Evolutionary conservation across 2,113 vertebrate genomes (phyloP).

Genomic region (Vombatus ursinus): DNA sequence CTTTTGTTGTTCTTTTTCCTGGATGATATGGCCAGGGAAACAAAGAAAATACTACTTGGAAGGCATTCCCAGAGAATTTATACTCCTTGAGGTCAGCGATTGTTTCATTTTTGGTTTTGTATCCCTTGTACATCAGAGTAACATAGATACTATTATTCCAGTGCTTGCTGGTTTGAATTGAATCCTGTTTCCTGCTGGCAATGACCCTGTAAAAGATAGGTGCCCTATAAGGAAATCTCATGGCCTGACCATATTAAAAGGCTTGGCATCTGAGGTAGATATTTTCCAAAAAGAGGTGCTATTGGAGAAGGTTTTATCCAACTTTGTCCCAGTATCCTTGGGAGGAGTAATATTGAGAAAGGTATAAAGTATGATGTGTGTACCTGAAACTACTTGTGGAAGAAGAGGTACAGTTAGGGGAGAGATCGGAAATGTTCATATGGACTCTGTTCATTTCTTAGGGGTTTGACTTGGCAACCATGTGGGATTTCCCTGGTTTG

Average conservation of each 20-base stretch:
- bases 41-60: background rate
- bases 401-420: background rate
- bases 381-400: background rate
- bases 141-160: background rate
- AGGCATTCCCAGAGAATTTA: background rate
- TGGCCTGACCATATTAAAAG: background rate
- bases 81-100: background rate
- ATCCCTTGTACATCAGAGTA: background rate
- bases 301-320: background rate
- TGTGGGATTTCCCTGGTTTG: background rate
- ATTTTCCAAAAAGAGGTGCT: background rate
- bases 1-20: background rate
- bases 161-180: background rate
- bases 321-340: background rate
- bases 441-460: conserved; percentile 26
- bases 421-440: background rate
- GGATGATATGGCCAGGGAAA: background rate
- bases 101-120: background rate
- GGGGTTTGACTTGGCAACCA: conserved; percentile 19
- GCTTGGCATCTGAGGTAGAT: background rate
- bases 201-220: background rate
- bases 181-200: background rate
- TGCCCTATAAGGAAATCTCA: background rate
- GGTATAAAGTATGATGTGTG: background rate
- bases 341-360: background rate